phyloP scores from a whole-genome alignment of 2,113 vertebrate genomes.

The Callopanchax toddi region DNA sequence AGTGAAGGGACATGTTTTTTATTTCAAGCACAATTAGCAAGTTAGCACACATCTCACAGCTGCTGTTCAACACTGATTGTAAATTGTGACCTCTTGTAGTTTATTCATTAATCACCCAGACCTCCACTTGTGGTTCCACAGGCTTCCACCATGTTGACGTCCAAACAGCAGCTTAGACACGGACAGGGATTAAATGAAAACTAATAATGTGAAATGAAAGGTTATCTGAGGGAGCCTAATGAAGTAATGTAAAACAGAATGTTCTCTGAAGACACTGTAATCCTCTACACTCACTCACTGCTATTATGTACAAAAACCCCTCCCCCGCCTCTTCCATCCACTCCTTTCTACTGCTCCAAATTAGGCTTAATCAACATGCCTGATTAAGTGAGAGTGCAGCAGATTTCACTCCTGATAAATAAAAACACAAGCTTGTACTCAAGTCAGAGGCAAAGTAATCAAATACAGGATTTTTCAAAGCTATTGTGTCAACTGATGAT shows the following conservation, averaged over 20 bases:
- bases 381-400: slow-evolving; percentile 47
- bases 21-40: background rate
- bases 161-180: slow-evolving; percentile 53
- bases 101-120: slow-evolving; percentile 62
- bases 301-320: slow-evolving; percentile 38
- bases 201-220: slow-evolving; percentile 67
- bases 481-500: background rate
- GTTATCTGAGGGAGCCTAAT: slow-evolving; percentile 68
- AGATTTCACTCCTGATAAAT: slow-evolving; percentile 32
- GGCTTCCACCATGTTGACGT: slow-evolving; percentile 35
- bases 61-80: slow-evolving; percentile 49
- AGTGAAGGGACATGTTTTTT: background rate
- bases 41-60: slow-evolving; percentile 28
- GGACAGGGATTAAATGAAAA: slow-evolving; percentile 65
- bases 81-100: slow-evolving; percentile 45
- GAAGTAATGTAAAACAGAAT: slow-evolving; percentile 66
- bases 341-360: slow-evolving; percentile 38
- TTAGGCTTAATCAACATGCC: slow-evolving; percentile 48
- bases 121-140: slow-evolving; percentile 56
- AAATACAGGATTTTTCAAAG: background rate
- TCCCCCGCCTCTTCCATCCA: slow-evolving; percentile 2
- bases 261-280: slow-evolving; percentile 62
- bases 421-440: slow-evolving; percentile 31
- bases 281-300: slow-evolving; percentile 49
- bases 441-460: slow-evolving; percentile 4